phyloP scores from a whole-genome alignment of 2,797 vertebrate species.

The Lepilemur septentrionalis region DNA sequence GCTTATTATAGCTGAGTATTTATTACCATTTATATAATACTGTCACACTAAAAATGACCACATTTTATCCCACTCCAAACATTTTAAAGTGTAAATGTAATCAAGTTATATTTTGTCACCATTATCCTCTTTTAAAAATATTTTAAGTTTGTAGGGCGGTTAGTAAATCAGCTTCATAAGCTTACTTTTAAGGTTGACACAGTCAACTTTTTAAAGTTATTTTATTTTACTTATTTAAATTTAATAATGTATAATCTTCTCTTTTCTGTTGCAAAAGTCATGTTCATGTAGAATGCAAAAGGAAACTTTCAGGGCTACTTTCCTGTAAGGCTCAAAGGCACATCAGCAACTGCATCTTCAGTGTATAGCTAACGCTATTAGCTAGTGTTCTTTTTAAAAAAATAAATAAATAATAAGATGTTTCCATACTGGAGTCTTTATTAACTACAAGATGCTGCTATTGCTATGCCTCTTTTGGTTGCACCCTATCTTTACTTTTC shows the following conservation, averaged over 20 bases:
- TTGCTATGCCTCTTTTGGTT: background rate
- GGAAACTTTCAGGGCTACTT: background rate
- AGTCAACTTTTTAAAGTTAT: background rate
- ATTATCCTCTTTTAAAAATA: conserved; percentile 31
- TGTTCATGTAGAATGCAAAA: background rate
- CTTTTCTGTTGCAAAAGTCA: background rate
- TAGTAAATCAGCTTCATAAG: background rate
- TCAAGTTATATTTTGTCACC: background rate
- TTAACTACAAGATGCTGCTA: background rate
- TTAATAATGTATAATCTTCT: background rate
- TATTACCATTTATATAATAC: conserved; percentile 43
- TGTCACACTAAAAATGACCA: background rate
- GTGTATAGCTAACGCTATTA: background rate
- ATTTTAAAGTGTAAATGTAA: conserved; percentile 48
- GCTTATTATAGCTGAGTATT: conserved; percentile 35
- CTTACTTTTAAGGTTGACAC: background rate
- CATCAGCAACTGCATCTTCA: background rate
- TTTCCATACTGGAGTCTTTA: background rate
- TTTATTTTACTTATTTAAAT: conserved; percentile 51
- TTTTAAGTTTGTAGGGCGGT: background rate
- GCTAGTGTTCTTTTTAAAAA: background rate
- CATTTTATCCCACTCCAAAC: conserved; percentile 21
- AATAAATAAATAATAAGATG: background rate
- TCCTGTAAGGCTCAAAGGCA: background rate
- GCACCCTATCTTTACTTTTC: background rate